These are phyloP conservation scores for Odontesthes bonariensis DNA, from an alignment of 2,113 vertebrate species.

Conservation along the genomic window DNA sequence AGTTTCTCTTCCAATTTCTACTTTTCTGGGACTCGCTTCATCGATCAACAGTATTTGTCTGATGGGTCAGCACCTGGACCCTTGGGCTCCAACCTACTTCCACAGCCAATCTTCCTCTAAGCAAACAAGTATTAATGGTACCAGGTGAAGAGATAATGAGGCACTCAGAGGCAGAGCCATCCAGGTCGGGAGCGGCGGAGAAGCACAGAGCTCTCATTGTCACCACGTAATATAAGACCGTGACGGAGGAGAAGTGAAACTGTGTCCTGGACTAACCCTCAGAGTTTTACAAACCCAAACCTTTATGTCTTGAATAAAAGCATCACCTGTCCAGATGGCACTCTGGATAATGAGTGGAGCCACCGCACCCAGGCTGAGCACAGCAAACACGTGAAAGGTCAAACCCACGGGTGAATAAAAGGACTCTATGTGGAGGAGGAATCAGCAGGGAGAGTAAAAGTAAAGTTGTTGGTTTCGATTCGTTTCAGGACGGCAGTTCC, in stretches of 20 bases:
- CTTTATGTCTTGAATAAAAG: slow-evolving; percentile 46
- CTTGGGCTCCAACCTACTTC: slow-evolving; percentile 17
- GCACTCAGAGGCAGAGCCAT: slow-evolving; percentile 52
- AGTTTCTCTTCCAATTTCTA: slow-evolving; percentile 29
- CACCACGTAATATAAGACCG: slow-evolving; percentile 16
- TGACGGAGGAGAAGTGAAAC: slow-evolving; percentile 2
- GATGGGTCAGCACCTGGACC: slow-evolving; percentile 52
- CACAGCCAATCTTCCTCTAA: slow-evolving; percentile 36
- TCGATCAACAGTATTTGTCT: slow-evolving; percentile 47
- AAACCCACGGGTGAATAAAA: slow-evolving; percentile 38
- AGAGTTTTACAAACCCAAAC: slow-evolving; percentile 46
- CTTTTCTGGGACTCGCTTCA: slow-evolving; percentile 31
- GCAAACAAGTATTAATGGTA: slow-evolving; percentile 74
- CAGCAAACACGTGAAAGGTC: slow-evolving; percentile 28
- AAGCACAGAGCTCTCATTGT: slow-evolving; percentile 35
- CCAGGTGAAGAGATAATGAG: slow-evolving; percentile 62
- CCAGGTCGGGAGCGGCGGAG: slow-evolving; percentile 24
- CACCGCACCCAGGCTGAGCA: slow-evolving; percentile 3
- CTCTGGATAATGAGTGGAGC: slow-evolving; percentile 9
- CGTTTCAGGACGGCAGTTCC: neutral
- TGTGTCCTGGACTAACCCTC: slow-evolving; percentile 27
- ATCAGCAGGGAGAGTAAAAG: neutral
- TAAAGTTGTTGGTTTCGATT: slow-evolving; percentile 6
- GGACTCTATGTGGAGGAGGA: slow-evolving; percentile 22
- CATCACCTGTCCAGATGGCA: slow-evolving; percentile 56